Evolutionary conservation across 2,113 vertebrate genomes (phyloP).

Genomic region (Hydrochoerus hydrochaeris): DNA sequence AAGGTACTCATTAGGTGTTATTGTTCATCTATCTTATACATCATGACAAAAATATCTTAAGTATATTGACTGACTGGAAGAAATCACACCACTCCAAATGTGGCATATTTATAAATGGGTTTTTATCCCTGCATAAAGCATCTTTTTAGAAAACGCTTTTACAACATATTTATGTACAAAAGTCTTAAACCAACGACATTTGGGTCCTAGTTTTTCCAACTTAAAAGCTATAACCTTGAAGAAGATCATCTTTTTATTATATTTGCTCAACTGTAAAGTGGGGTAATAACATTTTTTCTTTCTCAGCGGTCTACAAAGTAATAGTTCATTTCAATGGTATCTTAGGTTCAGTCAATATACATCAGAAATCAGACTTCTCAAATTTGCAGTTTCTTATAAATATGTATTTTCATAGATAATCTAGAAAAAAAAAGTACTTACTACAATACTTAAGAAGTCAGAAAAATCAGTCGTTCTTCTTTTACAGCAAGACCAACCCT

Average conservation of each 20-base stretch:
- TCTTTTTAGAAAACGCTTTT: neutral
- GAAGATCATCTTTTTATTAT: neutral
- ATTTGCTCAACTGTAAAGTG: constrained; percentile 1
- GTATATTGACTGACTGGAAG: neutral
- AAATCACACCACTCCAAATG: constrained; percentile 11
- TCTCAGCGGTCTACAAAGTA: constrained; percentile 23
- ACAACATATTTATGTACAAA: neutral
- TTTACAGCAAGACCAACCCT: constrained; percentile 99
- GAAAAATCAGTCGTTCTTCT: constrained; percentile 98
- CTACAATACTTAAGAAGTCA: constrained; percentile 97
- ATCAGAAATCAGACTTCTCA: neutral
- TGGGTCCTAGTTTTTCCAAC: neutral
- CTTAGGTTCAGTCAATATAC: neutral
- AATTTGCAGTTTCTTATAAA: neutral
- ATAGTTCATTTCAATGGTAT: neutral
- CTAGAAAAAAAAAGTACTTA: constrained; percentile 84
- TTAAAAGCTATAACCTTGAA: neutral
- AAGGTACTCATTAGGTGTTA: constrained; percentile 27
- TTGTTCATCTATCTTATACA: neutral
- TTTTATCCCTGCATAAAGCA: neutral
- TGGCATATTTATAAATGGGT: neutral
- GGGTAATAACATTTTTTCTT: neutral
- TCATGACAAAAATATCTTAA: neutral
- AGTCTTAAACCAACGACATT: neutral
- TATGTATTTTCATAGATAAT: neutral